Conservation (phyloP, 2,888 invertebrate genomes). For the Mesorhabditis spiculigera region DNA sequence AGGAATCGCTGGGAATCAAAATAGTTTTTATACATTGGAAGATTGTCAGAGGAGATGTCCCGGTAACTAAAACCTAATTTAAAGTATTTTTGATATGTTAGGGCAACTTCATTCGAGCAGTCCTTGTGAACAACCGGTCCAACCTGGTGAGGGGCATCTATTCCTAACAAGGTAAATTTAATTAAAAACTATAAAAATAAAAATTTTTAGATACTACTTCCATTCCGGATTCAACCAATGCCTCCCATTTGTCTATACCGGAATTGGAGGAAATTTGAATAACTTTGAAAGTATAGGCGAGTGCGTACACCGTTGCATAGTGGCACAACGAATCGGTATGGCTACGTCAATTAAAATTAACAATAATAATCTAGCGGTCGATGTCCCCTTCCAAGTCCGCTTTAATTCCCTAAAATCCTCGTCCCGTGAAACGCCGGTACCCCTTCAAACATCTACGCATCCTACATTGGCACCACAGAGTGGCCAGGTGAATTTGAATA, state of each 20-base stretch:
- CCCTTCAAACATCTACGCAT: slow-evolving; percentile 8
- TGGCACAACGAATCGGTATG: neutral
- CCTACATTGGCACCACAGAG: slow-evolving; percentile 13
- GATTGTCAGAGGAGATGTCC: slow-evolving; percentile 14
- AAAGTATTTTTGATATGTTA: neutral
- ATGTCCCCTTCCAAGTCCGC: neutral
- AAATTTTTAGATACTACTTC: slow-evolving; percentile 22
- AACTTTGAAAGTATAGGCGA: slow-evolving; percentile 19
- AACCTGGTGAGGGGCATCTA: slow-evolving; percentile 6
- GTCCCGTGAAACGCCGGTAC: neutral
- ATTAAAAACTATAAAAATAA: slow-evolving; percentile 1
- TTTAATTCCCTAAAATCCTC: neutral
- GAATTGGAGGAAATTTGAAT: slow-evolving; percentile 30
- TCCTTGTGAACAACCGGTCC: slow-evolving; percentile 12
- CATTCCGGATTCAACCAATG: slow-evolving; percentile 15
- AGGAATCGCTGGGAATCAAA: slow-evolving; percentile 27
- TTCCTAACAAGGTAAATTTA: slow-evolving; percentile 1
- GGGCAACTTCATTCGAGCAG: slow-evolving; percentile 14
- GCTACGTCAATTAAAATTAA: neutral
- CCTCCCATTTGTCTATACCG: slow-evolving; percentile 24
- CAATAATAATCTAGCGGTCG: neutral
- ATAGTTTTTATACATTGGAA: slow-evolving; percentile 21
- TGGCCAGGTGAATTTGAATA: slow-evolving; percentile 9
- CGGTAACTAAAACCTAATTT: slow-evolving; percentile 1
- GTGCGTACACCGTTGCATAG: slow-evolving; percentile 18